phyloP scores from a whole-genome alignment of 35 echinoderm and acorn worm genomes.

The Nesometra sesokonis region DNA sequence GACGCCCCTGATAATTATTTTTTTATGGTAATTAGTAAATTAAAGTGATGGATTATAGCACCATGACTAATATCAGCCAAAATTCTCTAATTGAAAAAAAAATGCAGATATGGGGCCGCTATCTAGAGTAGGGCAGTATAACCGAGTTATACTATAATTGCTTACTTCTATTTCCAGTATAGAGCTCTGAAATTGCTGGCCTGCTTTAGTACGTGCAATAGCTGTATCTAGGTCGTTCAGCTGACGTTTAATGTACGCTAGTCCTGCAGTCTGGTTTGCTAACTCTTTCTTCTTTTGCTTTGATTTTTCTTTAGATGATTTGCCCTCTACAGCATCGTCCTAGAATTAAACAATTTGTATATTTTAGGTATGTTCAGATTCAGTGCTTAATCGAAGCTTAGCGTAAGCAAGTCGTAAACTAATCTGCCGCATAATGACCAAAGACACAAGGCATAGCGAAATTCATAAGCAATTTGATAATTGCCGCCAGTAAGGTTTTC shows the following conservation, averaged over 20 bases:
- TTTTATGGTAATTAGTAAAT: too few relatives aligned
- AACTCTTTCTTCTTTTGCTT: not conserved
- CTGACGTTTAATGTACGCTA: conserved; percentile 53
- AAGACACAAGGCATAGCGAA: too few relatives aligned
- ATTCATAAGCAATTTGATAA: too few relatives aligned
- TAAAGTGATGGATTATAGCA: too few relatives aligned
- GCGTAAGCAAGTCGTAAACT: too few relatives aligned
- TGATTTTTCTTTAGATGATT: conserved; percentile 25
- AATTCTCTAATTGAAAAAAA: not conserved
- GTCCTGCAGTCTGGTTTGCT: conserved; percentile 46
- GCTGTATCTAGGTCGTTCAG: conserved; percentile 59
- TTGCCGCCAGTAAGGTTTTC: too few relatives aligned
- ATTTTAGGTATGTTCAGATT: too few relatives aligned
- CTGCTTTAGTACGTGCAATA: conserved; percentile 36
- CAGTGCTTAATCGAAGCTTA: too few relatives aligned
- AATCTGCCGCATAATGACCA: too few relatives aligned
- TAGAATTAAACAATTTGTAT: conserved; percentile 5
- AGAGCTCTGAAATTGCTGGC: conserved; percentile 56
- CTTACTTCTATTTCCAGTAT: conserved; percentile 67
- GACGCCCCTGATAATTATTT: conserved; percentile 9
- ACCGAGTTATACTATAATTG: too few relatives aligned
- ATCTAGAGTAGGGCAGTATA: not conserved
- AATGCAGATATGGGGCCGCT: not conserved
- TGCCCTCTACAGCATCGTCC: conserved; percentile 4
- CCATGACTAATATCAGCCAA: not conserved